Percentiles rank a stretch among this genome's conserved stretches.
phyloP scores from a whole-genome alignment of 2,888 invertebrate genomes.

The Apamea monoglypha region DNA sequence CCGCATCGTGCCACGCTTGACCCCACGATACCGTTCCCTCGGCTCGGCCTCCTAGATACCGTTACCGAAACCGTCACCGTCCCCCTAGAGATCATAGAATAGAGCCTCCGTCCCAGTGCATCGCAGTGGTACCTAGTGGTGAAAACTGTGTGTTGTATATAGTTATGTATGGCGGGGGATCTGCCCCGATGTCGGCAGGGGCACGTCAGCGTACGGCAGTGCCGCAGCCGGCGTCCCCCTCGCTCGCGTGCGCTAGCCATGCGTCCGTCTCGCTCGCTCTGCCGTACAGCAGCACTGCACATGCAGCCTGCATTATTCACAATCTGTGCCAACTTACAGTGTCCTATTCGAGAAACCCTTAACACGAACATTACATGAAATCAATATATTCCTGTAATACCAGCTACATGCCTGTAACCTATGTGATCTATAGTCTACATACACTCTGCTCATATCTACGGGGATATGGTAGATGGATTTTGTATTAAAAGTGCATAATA shows the following conservation, averaged over 20 bases:
- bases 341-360: conserved; percentile 54
- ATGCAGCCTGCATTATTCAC: conserved; percentile 82
- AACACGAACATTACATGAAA: conserved; percentile 47
- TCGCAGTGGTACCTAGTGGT: conserved; percentile 65
- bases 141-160: conserved; percentile 59
- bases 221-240: conserved; percentile 83
- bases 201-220: conserved; percentile 67
- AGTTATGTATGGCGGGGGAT: conserved; percentile 59
- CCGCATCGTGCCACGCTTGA: conserved; percentile 63
- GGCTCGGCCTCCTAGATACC: conserved; percentile 56
- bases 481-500: conserved; percentile 41
- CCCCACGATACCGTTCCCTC: conserved; percentile 52
- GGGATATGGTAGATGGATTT: conserved; percentile 55
- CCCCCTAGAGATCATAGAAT: conserved; percentile 52
- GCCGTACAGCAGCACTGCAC: conserved; percentile 79
- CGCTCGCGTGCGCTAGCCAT: conserved; percentile 70
- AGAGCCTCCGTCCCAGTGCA: conserved; percentile 64
- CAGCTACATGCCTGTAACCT: conserved; percentile 38
- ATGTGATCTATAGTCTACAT: conserved; percentile 46
- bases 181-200: conserved; percentile 48
- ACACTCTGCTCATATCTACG: conserved; percentile 33
- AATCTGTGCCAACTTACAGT: conserved; percentile 74
- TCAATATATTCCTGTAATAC: conserved; percentile 48
- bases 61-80: conserved; percentile 36
- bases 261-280: conserved; percentile 78